Conservation (phyloP, 2,888 invertebrate genomes). For the Zygothrica quintamaculata region DNA sequence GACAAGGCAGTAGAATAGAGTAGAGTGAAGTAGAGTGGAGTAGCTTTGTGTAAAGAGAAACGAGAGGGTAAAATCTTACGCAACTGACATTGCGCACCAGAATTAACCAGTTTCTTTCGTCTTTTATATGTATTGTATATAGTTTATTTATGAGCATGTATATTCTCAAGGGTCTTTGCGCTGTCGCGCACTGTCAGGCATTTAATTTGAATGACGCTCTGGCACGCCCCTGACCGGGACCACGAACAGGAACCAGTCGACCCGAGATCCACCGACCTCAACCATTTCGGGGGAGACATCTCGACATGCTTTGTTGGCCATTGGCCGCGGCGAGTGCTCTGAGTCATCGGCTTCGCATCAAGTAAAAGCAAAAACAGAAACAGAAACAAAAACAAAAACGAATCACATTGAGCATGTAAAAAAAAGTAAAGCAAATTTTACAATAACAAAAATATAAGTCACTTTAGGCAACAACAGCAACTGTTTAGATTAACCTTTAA, state of each 20-base stretch:
- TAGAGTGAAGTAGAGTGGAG: too few species aligned
- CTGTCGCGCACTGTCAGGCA: constrained; percentile 47
- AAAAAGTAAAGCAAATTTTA: constrained; percentile 10
- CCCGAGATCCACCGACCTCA: constrained; percentile 24
- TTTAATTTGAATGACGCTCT: constrained; percentile 55
- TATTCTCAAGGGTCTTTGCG: constrained; percentile 36
- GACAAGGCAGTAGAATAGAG: background rate
- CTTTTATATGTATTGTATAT: background rate
- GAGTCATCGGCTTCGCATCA: constrained; percentile 43
- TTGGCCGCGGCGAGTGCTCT: constrained; percentile 23
- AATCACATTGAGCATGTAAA: constrained; percentile 20
- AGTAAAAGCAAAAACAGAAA: constrained; percentile 21
- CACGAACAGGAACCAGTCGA: too few species aligned
- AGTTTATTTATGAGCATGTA: background rate
- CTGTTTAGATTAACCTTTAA: constrained; percentile 35
- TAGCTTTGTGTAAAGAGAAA: too few species aligned
- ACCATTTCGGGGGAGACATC: constrained; percentile 21
- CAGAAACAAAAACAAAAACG: constrained; percentile 16
- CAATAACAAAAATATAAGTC: constrained; percentile 6
- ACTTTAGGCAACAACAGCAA: constrained; percentile 19
- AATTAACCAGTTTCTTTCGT: constrained; percentile 44
- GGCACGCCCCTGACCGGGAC: constrained; percentile 46
- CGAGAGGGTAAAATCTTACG: constrained; percentile 24
- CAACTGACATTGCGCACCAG: constrained; percentile 28
- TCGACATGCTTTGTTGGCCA: constrained; percentile 54